These are phyloP conservation scores for Drosophila mercatorum DNA, from an alignment of 2,888 invertebrate species.

Conservation along the genomic window DNA sequence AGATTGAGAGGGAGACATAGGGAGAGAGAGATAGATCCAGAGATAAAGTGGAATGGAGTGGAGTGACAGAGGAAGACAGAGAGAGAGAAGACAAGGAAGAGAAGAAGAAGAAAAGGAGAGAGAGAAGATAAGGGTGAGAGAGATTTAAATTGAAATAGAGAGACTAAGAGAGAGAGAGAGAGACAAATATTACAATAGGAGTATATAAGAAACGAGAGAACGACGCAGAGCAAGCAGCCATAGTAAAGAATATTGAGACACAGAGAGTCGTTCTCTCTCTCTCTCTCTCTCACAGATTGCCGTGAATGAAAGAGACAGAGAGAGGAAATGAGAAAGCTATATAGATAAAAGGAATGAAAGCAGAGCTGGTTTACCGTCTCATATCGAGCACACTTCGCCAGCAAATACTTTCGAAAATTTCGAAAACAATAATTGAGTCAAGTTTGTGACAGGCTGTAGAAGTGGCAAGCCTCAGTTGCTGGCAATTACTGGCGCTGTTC, in stretches of 20 bases:
- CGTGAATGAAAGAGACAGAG: background rate
- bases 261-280: too few species aligned
- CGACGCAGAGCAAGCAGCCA: too few species aligned
- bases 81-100: background rate
- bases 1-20: background rate
- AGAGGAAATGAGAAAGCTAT: background rate
- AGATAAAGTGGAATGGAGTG: too few species aligned
- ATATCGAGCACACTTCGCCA: too few species aligned
- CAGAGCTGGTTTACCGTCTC: too few species aligned
- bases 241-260: too few species aligned
- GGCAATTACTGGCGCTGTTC: slow-evolving; percentile 12
- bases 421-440: background rate
- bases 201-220: background rate
- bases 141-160: background rate
- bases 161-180: background rate
- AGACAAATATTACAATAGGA: too few species aligned
- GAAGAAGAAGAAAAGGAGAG: background rate
- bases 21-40: background rate
- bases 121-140: background rate
- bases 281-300: too few species aligned
- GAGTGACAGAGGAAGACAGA: too few species aligned
- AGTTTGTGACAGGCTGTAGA: slow-evolving; percentile 4
- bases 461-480: background rate
- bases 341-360: background rate
- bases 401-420: slow-evolving; percentile 2